Evolutionary conservation across 2,113 vertebrate species (phyloP).

Genomic region (Pterocles orientalis): DNA sequence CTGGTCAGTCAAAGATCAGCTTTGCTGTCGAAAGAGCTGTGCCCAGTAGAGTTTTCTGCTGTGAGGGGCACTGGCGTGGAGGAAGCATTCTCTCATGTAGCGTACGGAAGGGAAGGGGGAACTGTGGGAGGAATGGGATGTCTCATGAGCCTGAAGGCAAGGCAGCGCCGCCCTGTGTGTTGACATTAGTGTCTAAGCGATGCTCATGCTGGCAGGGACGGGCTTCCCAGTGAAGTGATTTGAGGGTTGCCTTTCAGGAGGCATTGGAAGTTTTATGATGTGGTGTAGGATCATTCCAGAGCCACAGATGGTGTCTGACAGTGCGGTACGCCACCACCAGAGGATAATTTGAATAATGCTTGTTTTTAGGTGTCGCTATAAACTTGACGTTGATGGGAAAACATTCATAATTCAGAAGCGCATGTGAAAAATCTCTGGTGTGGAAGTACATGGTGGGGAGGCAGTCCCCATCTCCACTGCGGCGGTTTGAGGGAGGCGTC

Average conservation of each 20-base stretch:
- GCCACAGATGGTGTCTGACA: constrained; percentile 46
- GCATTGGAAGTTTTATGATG: constrained; percentile 15
- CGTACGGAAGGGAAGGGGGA: fast-evolving
- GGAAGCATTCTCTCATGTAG: fast-evolving
- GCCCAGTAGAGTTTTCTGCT: neutral
- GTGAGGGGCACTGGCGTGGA: fast-evolving
- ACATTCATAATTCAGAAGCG: constrained; percentile 55
- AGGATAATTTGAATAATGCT: constrained; percentile 62
- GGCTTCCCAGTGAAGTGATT: constrained; percentile 8
- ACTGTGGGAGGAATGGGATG: fast-evolving
- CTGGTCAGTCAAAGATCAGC: fast-evolving
- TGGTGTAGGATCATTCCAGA: neutral
- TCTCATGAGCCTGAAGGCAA: neutral
- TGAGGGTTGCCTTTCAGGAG: constrained; percentile 46
- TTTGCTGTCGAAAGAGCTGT: neutral
- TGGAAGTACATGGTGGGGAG: neutral
- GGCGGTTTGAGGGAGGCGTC: neutral
- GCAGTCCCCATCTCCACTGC: neutral
- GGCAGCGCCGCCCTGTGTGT: neutral
- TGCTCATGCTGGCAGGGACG: neutral
- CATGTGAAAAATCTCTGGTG: constrained; percentile 9
- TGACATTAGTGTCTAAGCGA: neutral
- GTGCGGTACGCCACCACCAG: constrained; percentile 27
- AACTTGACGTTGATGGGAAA: constrained; percentile 28
- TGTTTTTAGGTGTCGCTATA: constrained; percentile 48